Base-by-base conservation (phyloP, 92 coral and sea anemone species). In the Palythoa heliodiscus region DNA sequence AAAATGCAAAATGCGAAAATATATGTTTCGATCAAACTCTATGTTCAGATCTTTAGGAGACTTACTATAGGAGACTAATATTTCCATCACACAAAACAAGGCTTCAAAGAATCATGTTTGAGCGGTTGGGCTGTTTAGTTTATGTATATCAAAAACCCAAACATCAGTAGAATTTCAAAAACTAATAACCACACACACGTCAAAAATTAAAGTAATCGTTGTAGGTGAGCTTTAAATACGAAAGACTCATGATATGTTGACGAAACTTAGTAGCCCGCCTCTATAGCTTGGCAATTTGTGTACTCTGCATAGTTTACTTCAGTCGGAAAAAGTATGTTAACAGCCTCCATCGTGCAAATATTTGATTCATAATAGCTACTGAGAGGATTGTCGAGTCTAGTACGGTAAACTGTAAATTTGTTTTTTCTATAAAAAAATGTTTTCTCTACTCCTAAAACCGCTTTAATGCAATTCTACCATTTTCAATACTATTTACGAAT, bases 331-430 rank as follows among this genome's bases (percentile, higher is more conserved):
- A 88, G 83, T 92, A 91, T 84, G 95, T 90, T 91, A 90, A 88
- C 95, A 82, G 87, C 87, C 71, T 79, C 25, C 81, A 92, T 79
- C 98, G 87, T 83, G 98, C 98, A 94, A 94, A 94, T 94, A 94
- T 94, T 94, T 94, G 89, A 83, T 89, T 92, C 93, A 90, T 92
- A 92, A 91, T 83, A 90, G 82, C 86, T 90, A 88, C 81, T 87
- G 91, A 93, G 92, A 88, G 90, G 87, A 48, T 83, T 63, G 79
- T 47, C 48, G 69, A 89, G 92, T 89, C 87, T 78, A 87, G 89
- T 82, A 86, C 88, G 78, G 95, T 90, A 89, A 92, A 89, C 95
- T 87, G 61, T 79, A 75, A 89, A 86, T 83, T 72, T 82, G 66
- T 54, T 76, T 58, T 76, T 58, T 52, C 38, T 76, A 76, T 67